phyloP scores from a whole-genome alignment of 2,888 invertebrate genomes.

The Eudasyphora cyanicolor region DNA sequence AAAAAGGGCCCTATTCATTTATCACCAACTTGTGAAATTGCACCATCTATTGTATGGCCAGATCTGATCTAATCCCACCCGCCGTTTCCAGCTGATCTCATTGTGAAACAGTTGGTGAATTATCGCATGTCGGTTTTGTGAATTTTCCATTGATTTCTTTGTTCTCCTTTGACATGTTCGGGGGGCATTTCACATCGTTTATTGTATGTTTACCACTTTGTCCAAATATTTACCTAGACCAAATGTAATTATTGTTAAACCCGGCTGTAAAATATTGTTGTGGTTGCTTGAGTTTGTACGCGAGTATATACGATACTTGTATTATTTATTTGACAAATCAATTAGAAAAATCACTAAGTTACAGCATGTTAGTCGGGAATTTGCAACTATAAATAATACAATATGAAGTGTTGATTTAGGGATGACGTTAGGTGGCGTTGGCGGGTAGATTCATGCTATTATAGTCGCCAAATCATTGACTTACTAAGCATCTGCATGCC shows the following conservation, averaged over 20 bases:
- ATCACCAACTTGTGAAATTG: background rate
- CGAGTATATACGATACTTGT: slow-evolving; percentile 45
- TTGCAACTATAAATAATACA: background rate
- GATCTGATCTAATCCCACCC: background rate
- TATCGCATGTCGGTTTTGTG: background rate
- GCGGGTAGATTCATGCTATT: too few species aligned
- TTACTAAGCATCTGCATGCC: too few species aligned
- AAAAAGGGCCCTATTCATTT: background rate
- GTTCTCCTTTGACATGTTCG: background rate
- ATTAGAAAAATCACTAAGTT: slow-evolving; percentile 50
- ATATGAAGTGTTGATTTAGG: background rate
- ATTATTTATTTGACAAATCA: slow-evolving; percentile 56
- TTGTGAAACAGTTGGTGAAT: background rate
- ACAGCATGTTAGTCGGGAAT: background rate
- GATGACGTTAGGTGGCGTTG: background rate
- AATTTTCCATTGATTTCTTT: background rate
- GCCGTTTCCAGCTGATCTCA: background rate
- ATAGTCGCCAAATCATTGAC: too few species aligned
- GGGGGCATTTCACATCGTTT: too few species aligned
- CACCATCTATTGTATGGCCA: background rate
- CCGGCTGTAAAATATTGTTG: too few species aligned
- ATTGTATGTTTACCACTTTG: too few species aligned
- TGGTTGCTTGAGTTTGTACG: background rate
- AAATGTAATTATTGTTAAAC: slow-evolving; percentile 12
- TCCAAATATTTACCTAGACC: slow-evolving; percentile 11